A percentile compares a stretch with the other conserved stretches of the same genome.
phyloP scores from a whole-genome alignment of 2,113 vertebrate species.

The Paradisaea rubra region DNA sequence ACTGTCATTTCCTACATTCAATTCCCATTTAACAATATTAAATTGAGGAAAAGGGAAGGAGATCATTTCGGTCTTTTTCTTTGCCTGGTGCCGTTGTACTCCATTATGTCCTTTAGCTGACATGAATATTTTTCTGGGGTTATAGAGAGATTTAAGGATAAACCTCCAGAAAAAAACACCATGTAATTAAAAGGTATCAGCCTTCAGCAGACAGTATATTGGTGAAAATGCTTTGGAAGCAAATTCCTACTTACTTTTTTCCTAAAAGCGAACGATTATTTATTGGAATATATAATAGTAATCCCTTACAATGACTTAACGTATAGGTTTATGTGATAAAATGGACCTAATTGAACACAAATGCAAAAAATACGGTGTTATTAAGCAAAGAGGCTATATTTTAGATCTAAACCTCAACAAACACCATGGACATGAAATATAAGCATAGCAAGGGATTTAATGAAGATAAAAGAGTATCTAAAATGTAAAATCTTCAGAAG shows the following conservation, averaged over 20 bases:
- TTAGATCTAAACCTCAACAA: not conserved
- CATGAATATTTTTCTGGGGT: slow-evolving; percentile 54
- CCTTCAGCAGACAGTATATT: slow-evolving; percentile 26
- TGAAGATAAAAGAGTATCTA: not conserved
- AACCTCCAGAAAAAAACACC: slow-evolving; percentile 39
- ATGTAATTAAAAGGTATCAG: slow-evolving; percentile 64
- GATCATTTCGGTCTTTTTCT: not conserved
- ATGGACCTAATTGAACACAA: slow-evolving; percentile 17
- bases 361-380: not conserved
- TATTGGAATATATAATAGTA: slow-evolving; percentile 50
- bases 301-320: slow-evolving; percentile 36
- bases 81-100: not conserved
- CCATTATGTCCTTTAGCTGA: slow-evolving; percentile 3
- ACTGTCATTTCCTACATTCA: not conserved
- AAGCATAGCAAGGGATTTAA: not conserved
- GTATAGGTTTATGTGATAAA: slow-evolving; percentile 23
- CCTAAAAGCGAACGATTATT: slow-evolving; percentile 61
- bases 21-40: not conserved
- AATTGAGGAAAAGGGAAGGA: not conserved
- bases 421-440: not conserved
- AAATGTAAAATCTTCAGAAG: not conserved
- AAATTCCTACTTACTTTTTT: slow-evolving; percentile 65
- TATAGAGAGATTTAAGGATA: slow-evolving; percentile 62
- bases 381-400: not conserved
- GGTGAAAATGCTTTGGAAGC: slow-evolving; percentile 60